Base-by-base conservation (phyloP, 2,888 invertebrate genomes). In the Lasioglossum lativentre region DNA sequence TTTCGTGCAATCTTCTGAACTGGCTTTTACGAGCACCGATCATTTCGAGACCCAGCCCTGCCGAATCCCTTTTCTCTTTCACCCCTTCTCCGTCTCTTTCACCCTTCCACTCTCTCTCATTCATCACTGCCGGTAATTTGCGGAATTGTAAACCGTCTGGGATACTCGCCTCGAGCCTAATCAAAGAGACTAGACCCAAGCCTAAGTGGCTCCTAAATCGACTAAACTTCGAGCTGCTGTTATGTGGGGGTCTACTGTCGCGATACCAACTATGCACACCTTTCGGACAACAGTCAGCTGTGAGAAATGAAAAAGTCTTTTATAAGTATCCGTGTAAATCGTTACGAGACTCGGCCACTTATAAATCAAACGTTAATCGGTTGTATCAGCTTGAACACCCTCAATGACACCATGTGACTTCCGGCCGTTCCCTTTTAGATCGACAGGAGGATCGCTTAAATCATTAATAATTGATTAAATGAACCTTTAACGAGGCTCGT, bases 1-100 rank as follows among this genome's bases (percentile, higher is more conserved):
- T 78, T 78, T 72, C 83, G 74, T 77, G 68, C 83, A 59, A 71
- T 63, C 34, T 34, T 38, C 19, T 0, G 68, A 27, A 30, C 34
- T 5, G 14, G 27, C 70, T 66, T 42, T 66, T 84, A 84, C 30
- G 63, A 75, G 38, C 75, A 23, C n/a, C 42, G 78, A 85, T 78
- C 78, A 85, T 85, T 85, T 75, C 66, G 40, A n/a, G 47, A 52
- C 63, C 72, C 76, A 82, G 42, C 66, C 70, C 84, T 14, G 30
- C 12, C 12, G 30, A 0, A 23, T 14, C 85, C 73, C 56, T 83
- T 45, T 74, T 73, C 72, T 4, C 27, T 52, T 52, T 3, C 23
- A 52, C 52, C 52, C 52, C 23, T 52, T 52, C 52, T n/a, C 52
- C 52, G 23, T n/a, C 23, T 4, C 52, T 30, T 63, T 63, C 8